These are phyloP conservation scores for Andrena cerasifolii DNA, from an alignment of 1,140 invertebrate species.

Conservation along the genomic window DNA sequence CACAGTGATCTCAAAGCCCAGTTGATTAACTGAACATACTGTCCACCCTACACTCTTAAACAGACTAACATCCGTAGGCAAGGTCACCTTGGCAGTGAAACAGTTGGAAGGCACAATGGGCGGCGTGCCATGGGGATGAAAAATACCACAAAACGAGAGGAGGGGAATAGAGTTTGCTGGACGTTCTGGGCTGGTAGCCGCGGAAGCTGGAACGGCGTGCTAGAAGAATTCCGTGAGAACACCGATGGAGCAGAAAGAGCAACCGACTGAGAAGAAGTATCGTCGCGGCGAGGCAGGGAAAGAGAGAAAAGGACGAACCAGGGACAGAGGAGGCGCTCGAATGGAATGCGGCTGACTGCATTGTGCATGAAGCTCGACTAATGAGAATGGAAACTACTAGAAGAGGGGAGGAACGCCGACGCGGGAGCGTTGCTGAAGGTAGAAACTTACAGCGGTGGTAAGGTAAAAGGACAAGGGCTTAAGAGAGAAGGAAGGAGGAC, in stretches of 20 bases:
- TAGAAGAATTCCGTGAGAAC: background rate
- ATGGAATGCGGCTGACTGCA: conserved; percentile 50
- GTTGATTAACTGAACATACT: no score
- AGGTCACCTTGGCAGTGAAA: no score
- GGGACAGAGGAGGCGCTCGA: conserved; percentile 17
- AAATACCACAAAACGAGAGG: no score
- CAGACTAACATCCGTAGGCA: no score
- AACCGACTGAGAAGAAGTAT: conserved; percentile 9
- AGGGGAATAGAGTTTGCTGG: no score
- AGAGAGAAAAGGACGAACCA: no score
- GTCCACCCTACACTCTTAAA: no score
- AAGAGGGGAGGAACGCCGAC: background rate
- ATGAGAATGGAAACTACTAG: conserved; percentile 71
- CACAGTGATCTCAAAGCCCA: no score
- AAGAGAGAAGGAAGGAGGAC: conserved; percentile 7
- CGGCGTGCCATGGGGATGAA: no score
- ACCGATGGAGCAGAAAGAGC: background rate
- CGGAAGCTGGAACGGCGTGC: background rate
- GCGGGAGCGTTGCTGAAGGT: conserved; percentile 6
- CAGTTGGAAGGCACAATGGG: no score
- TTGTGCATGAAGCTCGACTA: conserved; percentile 70
- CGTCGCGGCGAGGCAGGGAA: background rate
- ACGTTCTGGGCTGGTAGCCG: background rate
- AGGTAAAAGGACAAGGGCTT: conserved; percentile 18
- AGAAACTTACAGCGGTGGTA: background rate